Evolutionary conservation across 2,113 vertebrate genomes (phyloP).

Genomic region (Pyrgilauda ruficollis): DNA sequence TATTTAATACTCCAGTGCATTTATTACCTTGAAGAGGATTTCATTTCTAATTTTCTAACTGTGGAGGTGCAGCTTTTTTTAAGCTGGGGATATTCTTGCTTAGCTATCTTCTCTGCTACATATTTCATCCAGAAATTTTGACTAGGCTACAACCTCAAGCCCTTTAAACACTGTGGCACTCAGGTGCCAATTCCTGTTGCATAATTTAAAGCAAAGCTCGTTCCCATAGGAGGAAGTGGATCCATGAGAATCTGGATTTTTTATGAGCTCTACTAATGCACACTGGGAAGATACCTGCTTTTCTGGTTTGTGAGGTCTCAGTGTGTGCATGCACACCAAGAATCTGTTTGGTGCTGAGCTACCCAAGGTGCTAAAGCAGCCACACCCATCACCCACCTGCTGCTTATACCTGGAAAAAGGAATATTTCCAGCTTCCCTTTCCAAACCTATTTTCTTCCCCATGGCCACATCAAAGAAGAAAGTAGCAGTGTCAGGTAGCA

Average conservation of each 20-base stretch:
- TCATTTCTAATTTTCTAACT: constrained; percentile 13
- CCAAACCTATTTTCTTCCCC: not conserved
- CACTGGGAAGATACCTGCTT: not conserved
- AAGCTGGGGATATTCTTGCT: not conserved
- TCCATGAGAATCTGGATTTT: not conserved
- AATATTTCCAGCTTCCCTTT: not conserved
- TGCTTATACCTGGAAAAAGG: too few relatives aligned
- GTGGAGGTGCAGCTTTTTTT: not conserved
- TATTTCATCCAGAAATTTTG: not conserved
- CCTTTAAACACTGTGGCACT: not conserved
- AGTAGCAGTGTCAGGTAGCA: not conserved
- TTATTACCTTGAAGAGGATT: constrained; percentile 24
- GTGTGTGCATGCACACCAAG: not conserved
- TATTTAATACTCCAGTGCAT: constrained; percentile 12
- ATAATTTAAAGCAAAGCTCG: not conserved
- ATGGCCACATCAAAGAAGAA: not conserved
- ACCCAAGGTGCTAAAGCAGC: not conserved
- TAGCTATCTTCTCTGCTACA: not conserved
- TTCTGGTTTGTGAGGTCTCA: not conserved
- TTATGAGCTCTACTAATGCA: not conserved
- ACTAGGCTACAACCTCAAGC: not conserved
- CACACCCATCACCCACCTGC: not conserved
- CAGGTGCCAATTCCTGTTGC: not conserved
- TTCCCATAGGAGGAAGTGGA: not conserved
- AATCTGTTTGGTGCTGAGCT: not conserved